Percentiles rank a stretch among this genome's conserved stretches.
These are phyloP conservation scores for Perca fluviatilis DNA, from an alignment of 2,113 vertebrate species.

Conservation along the genomic window DNA sequence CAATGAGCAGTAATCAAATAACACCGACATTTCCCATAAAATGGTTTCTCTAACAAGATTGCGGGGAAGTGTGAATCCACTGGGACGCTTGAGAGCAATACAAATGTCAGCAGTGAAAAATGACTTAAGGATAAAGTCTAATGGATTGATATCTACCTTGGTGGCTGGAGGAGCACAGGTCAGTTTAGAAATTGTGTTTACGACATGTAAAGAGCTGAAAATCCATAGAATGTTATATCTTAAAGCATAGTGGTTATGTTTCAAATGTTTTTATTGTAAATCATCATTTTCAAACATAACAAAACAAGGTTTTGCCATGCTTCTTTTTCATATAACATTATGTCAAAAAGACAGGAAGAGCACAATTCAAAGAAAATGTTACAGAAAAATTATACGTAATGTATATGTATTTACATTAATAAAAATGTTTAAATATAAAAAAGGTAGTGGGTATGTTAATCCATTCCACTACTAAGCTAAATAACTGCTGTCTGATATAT, in stretches of 20 bases:
- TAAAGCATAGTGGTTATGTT: background rate
- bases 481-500: background rate
- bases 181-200: background rate
- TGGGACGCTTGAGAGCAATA: slow-evolving; percentile 63
- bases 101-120: slow-evolving; percentile 59
- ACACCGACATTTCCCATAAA: slow-evolving; percentile 77
- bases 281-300: too few species aligned
- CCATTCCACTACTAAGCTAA: background rate
- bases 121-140: slow-evolving; percentile 29
- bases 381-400: too few species aligned
- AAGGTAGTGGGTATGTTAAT: background rate
- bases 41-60: slow-evolving; percentile 82
- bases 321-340: too few species aligned
- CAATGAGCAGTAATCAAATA: slow-evolving; percentile 75
- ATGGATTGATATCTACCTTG: slow-evolving; percentile 52
- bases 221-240: background rate
- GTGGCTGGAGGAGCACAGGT: slow-evolving; percentile 16
- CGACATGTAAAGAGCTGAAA: background rate
- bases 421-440: too few species aligned
- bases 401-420: too few species aligned
- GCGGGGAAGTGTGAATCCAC: slow-evolving; percentile 72
- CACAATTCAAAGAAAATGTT: too few species aligned
- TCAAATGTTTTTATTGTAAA: too few species aligned
- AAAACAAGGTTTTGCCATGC: too few species aligned
- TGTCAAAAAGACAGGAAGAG: too few species aligned